Evolutionary conservation across 2,113 vertebrate species (phyloP).

Genomic region (Elephantulus edwardii): DNA sequence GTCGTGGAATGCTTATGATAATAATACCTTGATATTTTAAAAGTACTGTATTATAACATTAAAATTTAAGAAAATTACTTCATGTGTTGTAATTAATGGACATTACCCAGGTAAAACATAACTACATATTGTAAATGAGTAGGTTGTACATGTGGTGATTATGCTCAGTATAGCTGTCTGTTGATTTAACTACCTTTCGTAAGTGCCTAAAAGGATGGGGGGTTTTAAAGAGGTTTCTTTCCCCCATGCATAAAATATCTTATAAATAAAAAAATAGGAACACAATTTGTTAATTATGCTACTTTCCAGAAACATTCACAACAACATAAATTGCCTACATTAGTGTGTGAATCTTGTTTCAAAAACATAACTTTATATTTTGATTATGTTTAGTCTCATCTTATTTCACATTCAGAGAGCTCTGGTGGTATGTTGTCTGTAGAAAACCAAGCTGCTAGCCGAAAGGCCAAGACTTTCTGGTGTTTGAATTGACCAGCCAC

Average conservation of each 20-base stretch:
- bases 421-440: no score
- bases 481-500: no score
- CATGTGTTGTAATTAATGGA: background rate
- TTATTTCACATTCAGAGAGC: background rate
- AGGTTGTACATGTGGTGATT: background rate
- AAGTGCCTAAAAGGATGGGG: no score
- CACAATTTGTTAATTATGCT: background rate
- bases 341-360: background rate
- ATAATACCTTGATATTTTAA: background rate
- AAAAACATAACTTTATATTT: background rate
- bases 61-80: conserved; percentile 12
- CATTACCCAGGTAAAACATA: conserved; percentile 10
- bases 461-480: no score
- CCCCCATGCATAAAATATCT: background rate
- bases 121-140: background rate
- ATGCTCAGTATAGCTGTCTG: background rate
- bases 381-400: conserved; percentile 20
- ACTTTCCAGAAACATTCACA: conserved; percentile 25
- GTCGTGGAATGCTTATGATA: background rate
- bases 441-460: no score
- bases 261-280: conserved; percentile 43
- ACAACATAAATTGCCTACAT: background rate
- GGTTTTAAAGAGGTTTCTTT: no score
- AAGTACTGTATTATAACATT: background rate
- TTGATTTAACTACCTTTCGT: conserved; percentile 15